phyloP scores from a whole-genome alignment of 1,140 invertebrate species.

The Listronotus oregonensis region DNA sequence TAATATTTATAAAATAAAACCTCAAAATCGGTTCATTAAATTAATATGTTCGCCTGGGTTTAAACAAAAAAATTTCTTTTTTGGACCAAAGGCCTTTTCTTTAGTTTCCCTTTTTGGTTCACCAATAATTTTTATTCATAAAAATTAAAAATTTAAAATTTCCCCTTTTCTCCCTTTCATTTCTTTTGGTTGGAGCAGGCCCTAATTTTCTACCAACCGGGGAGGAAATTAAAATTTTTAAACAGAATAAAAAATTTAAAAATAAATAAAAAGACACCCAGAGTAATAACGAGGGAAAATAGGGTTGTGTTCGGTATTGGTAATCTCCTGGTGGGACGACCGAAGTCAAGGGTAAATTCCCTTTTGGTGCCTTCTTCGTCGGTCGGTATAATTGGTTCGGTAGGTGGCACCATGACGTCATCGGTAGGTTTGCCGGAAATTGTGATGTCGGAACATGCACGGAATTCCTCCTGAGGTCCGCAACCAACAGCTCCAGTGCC shows the following conservation, averaged over 20 bases:
- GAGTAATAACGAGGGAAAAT: conserved; percentile 47
- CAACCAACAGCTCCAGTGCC: conserved; percentile 77
- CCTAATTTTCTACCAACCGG: conserved; percentile 52
- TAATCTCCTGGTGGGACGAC: conserved; percentile 1
- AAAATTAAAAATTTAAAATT: no score
- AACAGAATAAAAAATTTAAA: conserved; percentile 53
- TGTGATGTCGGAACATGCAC: conserved; percentile 81
- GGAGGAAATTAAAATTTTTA: conserved; percentile 55
- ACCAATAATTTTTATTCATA: no score
- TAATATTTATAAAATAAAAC: no score
- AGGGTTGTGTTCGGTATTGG: conserved; percentile 48
- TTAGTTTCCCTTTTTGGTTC: no score
- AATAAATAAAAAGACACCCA: conserved; percentile 54
- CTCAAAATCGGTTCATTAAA: no score
- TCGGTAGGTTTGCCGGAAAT: conserved; percentile 58
- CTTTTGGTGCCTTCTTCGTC: conserved; percentile 28
- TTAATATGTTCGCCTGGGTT: no score
- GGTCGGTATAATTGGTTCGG: conserved; percentile 24
- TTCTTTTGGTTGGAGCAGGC: conserved; percentile 45
- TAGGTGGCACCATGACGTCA: conserved; percentile 36
- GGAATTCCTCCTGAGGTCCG: conserved; percentile 84
- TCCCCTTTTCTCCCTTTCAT: conserved; percentile 29
- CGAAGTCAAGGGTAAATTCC: conserved; percentile 21
- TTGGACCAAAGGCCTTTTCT: no score
- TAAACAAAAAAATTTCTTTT: no score